Evolutionary conservation across 30 jellyfish, hydroid and myxozoan genomes (phyloP).

Genomic region (Pelagia noctiluca): DNA sequence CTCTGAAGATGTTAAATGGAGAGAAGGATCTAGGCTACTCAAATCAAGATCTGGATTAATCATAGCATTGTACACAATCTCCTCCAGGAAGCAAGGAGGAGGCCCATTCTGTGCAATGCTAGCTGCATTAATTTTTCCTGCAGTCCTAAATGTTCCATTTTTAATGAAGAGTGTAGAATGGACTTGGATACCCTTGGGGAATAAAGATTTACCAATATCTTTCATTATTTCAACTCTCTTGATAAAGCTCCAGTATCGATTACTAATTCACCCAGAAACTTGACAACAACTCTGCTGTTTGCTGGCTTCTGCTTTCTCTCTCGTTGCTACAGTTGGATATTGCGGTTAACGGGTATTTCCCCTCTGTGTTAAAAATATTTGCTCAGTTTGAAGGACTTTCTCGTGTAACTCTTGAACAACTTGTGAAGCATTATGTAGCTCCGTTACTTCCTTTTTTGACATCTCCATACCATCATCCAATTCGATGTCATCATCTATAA

Average conservation of each 20-base stretch:
- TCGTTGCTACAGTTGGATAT: constrained; percentile 22
- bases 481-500: constrained; percentile 17
- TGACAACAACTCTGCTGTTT: constrained; percentile 27
- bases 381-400: constrained; percentile 21
- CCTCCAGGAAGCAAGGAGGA: constrained; percentile 17
- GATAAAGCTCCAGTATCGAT: constrained; percentile 26
- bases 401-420: constrained; percentile 15
- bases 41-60: constrained; percentile 13
- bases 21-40: constrained; percentile 29
- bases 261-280: constrained; percentile 23
- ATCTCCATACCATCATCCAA: constrained; percentile 20
- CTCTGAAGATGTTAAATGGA: constrained; percentile 24
- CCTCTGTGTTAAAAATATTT: constrained; percentile 14
- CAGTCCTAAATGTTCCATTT: constrained; percentile 24
- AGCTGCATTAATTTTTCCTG: constrained; percentile 25
- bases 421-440: constrained; percentile 17
- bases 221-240: constrained; percentile 7
- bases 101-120: constrained; percentile 41
- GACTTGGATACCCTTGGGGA: constrained; percentile 25
- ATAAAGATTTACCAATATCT: constrained; percentile 21
- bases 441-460: constrained; percentile 14
- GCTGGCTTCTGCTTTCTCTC: constrained; percentile 19
- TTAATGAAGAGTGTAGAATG: neutral
- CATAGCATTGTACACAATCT: constrained; percentile 19
- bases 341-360: constrained; percentile 7